Evolutionary conservation across 2,113 vertebrate species (phyloP).

Genomic region (Poecile atricapillus): DNA sequence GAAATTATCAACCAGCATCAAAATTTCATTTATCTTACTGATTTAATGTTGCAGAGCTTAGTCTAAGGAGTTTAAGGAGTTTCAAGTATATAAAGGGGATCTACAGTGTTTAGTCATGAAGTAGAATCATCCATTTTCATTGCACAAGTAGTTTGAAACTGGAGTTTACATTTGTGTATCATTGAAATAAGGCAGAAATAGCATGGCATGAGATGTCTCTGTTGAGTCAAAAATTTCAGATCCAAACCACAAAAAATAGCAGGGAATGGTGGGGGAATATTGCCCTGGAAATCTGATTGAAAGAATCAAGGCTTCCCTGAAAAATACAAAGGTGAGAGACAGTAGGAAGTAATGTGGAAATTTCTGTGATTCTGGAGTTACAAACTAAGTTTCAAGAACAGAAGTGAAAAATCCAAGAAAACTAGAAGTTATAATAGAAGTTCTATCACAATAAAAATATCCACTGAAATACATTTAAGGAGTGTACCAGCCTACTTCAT

Average conservation of each 20-base stretch:
- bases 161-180: background rate
- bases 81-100: background rate
- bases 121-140: background rate
- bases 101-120: background rate
- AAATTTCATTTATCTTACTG: background rate
- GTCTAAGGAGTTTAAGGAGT: background rate
- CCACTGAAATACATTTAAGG: background rate
- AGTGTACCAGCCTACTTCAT: background rate
- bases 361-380: background rate
- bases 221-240: background rate
- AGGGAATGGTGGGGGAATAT: background rate
- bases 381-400: background rate
- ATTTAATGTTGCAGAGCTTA: background rate
- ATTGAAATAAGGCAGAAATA: background rate
- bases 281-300: background rate
- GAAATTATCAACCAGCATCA: background rate
- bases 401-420: background rate
- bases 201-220: background rate
- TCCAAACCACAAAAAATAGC: background rate
- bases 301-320: background rate
- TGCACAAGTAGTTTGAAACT: background rate
- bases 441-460: background rate
- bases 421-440: background rate
- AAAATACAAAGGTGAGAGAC: background rate
- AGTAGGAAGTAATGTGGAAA: background rate